phyloP scores from a whole-genome alignment of 2,797 vertebrate species.

The Lateolabrax maculatus region DNA sequence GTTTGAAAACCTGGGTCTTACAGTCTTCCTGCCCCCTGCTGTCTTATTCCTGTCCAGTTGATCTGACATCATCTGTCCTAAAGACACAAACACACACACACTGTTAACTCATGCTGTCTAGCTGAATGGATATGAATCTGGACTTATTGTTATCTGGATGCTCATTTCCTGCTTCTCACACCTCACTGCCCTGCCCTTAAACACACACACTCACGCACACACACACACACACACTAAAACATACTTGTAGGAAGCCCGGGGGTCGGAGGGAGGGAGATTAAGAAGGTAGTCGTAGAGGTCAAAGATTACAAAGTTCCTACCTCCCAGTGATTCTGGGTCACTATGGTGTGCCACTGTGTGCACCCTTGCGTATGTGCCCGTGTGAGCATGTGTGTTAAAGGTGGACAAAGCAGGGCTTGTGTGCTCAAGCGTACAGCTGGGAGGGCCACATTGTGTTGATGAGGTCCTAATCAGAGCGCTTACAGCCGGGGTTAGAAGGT shows the following conservation, averaged over 20 bases:
- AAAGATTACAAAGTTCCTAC: constrained; percentile 70
- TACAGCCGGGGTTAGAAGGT: constrained; percentile 79
- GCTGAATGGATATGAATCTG: constrained; percentile 75
- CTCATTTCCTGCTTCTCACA: constrained; percentile 85
- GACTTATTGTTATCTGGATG: constrained; percentile 77
- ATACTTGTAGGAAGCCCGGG: constrained; percentile 33
- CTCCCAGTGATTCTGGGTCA: constrained; percentile 64
- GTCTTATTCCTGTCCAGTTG: constrained; percentile 45
- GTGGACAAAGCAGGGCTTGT: constrained; percentile 75
- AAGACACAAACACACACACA: constrained; percentile 39
- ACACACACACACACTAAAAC: constrained; percentile 35
- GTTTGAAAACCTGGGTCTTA: constrained; percentile 62
- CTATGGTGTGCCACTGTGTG: constrained; percentile 36
- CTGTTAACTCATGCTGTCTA: constrained; percentile 62
- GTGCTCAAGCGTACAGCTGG: constrained; percentile 67
- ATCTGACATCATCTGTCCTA: constrained; percentile 49
- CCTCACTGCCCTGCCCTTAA: constrained; percentile 65
- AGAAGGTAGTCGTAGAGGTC: constrained; percentile 58
- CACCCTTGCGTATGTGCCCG: constrained; percentile 32
- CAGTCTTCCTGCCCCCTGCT: constrained; percentile 70
- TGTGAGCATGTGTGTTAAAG: constrained; percentile 44
- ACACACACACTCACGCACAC: constrained; percentile 52
- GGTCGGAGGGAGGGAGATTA: constrained; percentile 69
- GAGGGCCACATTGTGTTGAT: constrained; percentile 70
- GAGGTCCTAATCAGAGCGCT: constrained; percentile 85